phyloP scores from a whole-genome alignment of 1,140 invertebrate species.

The Spodoptera frugiperda region DNA sequence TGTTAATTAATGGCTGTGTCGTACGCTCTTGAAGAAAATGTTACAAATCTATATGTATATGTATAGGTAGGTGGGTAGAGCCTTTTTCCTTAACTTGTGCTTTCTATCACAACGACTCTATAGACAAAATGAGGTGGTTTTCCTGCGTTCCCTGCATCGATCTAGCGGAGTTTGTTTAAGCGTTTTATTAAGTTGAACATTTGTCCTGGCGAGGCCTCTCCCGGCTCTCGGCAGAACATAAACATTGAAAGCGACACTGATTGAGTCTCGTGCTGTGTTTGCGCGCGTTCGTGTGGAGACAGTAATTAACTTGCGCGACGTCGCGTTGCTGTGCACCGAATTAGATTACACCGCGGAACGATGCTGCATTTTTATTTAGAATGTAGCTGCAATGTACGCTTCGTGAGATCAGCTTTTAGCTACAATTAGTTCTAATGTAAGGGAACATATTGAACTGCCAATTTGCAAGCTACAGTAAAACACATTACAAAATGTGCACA shows the following conservation, averaged over 20 bases:
- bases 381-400: neutral
- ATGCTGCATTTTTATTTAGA: conserved; percentile 38
- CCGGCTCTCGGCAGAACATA: conserved; percentile 12
- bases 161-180: too few relatives aligned
- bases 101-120: too few relatives aligned
- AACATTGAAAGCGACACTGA: conserved; percentile 40
- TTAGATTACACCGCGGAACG: conserved; percentile 22
- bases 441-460: too few relatives aligned
- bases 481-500: too few relatives aligned
- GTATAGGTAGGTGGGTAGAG: too few relatives aligned
- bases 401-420: neutral
- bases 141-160: too few relatives aligned
- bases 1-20: conserved; percentile 12
- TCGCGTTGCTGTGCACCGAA: conserved; percentile 38
- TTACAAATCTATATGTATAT: neutral
- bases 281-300: conserved; percentile 21
- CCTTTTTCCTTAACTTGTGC: too few relatives aligned
- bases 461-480: too few relatives aligned
- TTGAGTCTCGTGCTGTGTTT: conserved; percentile 27
- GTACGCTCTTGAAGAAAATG: neutral
- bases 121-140: too few relatives aligned
- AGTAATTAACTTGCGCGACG: conserved; percentile 33
- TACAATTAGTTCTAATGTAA: neutral
- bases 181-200: too few relatives aligned
- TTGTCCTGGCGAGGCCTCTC: too few relatives aligned